Evolutionary conservation across 2,797 vertebrate genomes (phyloP).

Genomic region (Chelidonichthys spinosus): DNA sequence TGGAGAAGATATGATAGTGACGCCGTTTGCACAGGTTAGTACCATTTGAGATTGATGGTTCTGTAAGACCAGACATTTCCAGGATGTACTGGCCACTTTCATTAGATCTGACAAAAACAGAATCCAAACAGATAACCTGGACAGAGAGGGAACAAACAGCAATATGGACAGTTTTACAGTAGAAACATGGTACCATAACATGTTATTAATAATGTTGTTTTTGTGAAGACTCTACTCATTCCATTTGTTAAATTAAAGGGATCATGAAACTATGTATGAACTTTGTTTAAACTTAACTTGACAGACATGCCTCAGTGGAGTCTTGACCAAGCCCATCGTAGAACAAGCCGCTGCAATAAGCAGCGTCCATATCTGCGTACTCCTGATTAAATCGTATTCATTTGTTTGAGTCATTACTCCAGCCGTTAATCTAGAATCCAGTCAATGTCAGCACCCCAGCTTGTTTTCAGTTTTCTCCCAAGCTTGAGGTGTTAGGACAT

Average conservation of each 20-base stretch:
- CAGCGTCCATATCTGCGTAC: neutral
- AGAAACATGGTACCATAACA: neutral
- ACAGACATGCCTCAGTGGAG: neutral
- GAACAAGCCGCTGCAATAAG: neutral
- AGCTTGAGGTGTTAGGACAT: neutral
- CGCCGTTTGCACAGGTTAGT: slow-evolving; percentile 94
- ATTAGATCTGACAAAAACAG: neutral
- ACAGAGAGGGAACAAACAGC: neutral
- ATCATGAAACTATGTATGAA: neutral
- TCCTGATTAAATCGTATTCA: neutral
- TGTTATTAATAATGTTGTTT: neutral
- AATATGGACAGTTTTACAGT: neutral
- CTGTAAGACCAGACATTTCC: neutral
- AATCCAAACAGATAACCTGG: neutral
- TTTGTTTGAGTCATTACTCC: neutral
- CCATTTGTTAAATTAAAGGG: neutral
- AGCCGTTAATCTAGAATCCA: neutral
- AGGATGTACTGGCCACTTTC: neutral
- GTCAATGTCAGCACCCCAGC: neutral
- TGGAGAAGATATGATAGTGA: slow-evolving; percentile 98
- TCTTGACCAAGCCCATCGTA: neutral
- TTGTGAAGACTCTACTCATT: neutral
- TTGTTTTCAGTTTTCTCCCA: neutral
- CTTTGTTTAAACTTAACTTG: neutral
- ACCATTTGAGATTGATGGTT: neutral